Percentiles rank a stretch among this genome's conserved stretches.
Conservation (phyloP, 2,888 invertebrate genomes). For the Drosophila sordidapex region DNA sequence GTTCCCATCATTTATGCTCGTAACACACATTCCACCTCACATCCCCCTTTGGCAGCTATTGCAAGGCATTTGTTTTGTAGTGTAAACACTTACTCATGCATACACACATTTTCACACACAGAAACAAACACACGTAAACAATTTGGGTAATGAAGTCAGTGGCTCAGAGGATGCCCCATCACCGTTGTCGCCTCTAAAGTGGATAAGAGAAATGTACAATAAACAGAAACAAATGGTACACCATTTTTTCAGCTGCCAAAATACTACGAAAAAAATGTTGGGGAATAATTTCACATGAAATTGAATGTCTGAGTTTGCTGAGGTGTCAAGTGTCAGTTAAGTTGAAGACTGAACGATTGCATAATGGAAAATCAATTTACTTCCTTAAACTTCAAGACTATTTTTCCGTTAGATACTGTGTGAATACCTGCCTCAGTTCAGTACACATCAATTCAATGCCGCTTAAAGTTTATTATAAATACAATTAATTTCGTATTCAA, state of each 20-base stretch:
- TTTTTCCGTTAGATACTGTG: slow-evolving; percentile 21
- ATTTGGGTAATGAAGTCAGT: slow-evolving; percentile 70
- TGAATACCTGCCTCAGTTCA: slow-evolving; percentile 23
- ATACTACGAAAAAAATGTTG: slow-evolving; percentile 39
- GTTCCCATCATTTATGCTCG: slow-evolving; percentile 42
- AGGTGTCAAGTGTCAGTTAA: slow-evolving; percentile 73
- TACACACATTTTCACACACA: slow-evolving; percentile 35
- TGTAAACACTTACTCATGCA: slow-evolving; percentile 59
- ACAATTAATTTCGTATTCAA: slow-evolving; percentile 33
- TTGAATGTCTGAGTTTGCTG: slow-evolving; percentile 72
- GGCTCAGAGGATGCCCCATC: slow-evolving; percentile 53
- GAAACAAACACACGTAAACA: slow-evolving; percentile 51
- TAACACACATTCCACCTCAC: slow-evolving; percentile 27
- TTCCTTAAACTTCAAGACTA: slow-evolving; percentile 28
- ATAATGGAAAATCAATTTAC: slow-evolving; percentile 71
- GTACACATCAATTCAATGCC: slow-evolving; percentile 24
- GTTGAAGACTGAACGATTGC: slow-evolving; percentile 70
- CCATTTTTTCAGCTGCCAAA: slow-evolving; percentile 48
- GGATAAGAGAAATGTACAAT: slow-evolving; percentile 67
- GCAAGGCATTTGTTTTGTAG: slow-evolving; percentile 62
- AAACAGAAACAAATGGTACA: slow-evolving; percentile 67
- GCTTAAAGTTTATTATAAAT: slow-evolving; percentile 28
- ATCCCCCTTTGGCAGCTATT: slow-evolving; percentile 34
- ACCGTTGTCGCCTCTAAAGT: slow-evolving; percentile 55
- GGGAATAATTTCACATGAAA: slow-evolving; percentile 72